phyloP scores from a whole-genome alignment of 2,888 invertebrate species.

The Chesias legatella region DNA sequence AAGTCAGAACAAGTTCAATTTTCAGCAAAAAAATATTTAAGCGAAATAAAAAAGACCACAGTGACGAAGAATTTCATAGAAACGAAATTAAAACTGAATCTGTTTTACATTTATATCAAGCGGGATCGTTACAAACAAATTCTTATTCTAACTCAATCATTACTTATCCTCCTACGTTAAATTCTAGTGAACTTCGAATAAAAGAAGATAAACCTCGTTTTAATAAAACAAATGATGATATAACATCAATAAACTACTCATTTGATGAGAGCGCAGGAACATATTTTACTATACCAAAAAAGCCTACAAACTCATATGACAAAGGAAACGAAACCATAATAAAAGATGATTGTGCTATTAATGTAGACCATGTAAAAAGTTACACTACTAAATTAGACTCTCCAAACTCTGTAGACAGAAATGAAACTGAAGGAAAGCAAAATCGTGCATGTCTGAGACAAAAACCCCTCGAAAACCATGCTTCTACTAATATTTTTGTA shows the following conservation, averaged over 20 bases:
- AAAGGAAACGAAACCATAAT: slow-evolving; percentile 8
- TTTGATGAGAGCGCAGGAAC: slow-evolving; percentile 31
- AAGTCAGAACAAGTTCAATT: slow-evolving; percentile 23
- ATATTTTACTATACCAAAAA: slow-evolving; percentile 44
- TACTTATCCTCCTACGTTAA: slow-evolving; percentile 48
- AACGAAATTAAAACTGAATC: slow-evolving; percentile 26
- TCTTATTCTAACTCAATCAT: slow-evolving; percentile 47
- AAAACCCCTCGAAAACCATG: no score
- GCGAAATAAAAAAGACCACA: slow-evolving; percentile 25
- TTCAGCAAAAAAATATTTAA: slow-evolving; percentile 27
- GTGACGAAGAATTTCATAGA: slow-evolving; percentile 7
- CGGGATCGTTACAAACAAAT: slow-evolving; percentile 23
- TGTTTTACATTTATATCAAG: slow-evolving; percentile 31
- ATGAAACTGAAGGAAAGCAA: no score
- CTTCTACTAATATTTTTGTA: no score
- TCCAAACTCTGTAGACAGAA: no score
- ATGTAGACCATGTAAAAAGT: not conserved
- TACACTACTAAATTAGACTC: not conserved
- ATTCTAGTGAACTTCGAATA: slow-evolving; percentile 28
- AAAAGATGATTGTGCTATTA: slow-evolving; percentile 11
- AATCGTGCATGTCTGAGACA: no score
- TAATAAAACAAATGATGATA: slow-evolving; percentile 4
- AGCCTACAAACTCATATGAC: slow-evolving; percentile 21
- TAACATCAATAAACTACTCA: slow-evolving; percentile 22
- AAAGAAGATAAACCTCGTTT: slow-evolving; percentile 26